Conservation (phyloP, 2,888 invertebrate genomes). For the Stegana nigrithorax region DNA sequence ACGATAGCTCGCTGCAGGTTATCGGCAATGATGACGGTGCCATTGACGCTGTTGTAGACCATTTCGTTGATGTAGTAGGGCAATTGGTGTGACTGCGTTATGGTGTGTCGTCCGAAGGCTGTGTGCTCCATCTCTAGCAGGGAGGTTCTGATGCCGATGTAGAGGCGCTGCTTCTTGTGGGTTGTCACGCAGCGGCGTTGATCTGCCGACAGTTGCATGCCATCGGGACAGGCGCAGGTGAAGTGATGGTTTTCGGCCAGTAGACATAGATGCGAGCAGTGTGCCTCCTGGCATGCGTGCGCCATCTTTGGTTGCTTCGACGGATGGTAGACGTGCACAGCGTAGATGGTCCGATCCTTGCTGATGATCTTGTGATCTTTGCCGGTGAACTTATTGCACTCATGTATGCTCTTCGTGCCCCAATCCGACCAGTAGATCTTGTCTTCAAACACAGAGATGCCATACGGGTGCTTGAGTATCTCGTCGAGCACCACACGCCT, state of each 20-base stretch:
- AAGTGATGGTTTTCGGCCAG: slow-evolving; percentile 72
- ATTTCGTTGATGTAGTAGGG: slow-evolving; percentile 74
- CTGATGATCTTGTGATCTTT: slow-evolving; percentile 73
- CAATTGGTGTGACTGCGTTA: slow-evolving; percentile 69
- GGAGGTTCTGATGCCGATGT: slow-evolving; percentile 71
- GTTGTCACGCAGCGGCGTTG: slow-evolving; percentile 72
- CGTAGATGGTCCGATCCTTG: slow-evolving; percentile 69
- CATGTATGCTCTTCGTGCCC: slow-evolving; percentile 79
- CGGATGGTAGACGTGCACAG: slow-evolving; percentile 82
- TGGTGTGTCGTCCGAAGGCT: slow-evolving; percentile 75
- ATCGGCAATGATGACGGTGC: slow-evolving; percentile 71
- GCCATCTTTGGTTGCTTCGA: slow-evolving; percentile 70
- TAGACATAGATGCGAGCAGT: slow-evolving; percentile 84
- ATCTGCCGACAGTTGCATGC: slow-evolving; percentile 73
- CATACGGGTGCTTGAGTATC: slow-evolving; percentile 83
- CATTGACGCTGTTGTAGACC: slow-evolving; percentile 74
- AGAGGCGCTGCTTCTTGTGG: slow-evolving; percentile 61
- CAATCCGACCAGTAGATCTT: slow-evolving; percentile 92
- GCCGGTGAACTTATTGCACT: slow-evolving; percentile 82
- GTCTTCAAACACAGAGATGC: slow-evolving; percentile 88
- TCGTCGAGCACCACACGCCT: slow-evolving; percentile 74
- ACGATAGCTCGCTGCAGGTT: slow-evolving; percentile 68
- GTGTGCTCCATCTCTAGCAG: slow-evolving; percentile 76
- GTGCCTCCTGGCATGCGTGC: slow-evolving; percentile 75
- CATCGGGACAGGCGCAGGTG: slow-evolving; percentile 82